Base-by-base conservation (phyloP, 64 coral and sea anemone species). In the Pocillopora verrucosa region DNA sequence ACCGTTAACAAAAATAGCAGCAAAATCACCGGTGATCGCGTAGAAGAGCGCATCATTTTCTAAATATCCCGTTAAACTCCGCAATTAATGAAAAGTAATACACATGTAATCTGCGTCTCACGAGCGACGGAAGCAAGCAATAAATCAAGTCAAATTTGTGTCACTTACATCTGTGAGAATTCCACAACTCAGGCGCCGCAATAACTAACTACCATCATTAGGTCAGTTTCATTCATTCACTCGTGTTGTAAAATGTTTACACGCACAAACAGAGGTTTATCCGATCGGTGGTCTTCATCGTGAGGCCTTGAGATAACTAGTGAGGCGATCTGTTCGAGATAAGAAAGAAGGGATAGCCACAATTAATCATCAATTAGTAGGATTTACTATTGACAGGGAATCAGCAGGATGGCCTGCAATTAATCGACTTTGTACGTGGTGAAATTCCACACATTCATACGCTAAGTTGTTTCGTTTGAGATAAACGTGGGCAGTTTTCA, bases 1-100 rank as follows among this genome's bases (percentile, higher is more conserved):
- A 84, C 19, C 78, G 62, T 85, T 84, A 77, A 85, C 65, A 93
- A 93, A 93, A 89, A 77, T 22, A 93, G 11, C 57, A 85, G 45
- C 38, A 85, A 58, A 56, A 68, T 65, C 3, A 65, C 65, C 19
- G 63, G 56, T 20, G 72, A 30, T 13, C 82, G 82, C 13, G 82
- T 37, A 68, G 10, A 85, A 26, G 64, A 56, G 62, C 80, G 56
- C 12, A 65, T 65, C 82, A 70, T 72, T 56, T 85, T 72, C 63
- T 24, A 51, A 51, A 51, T 51, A 51, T 3, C 41, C 20, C 4
- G 16, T 0, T 37, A 68, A 62, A 35, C 37, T 22, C 20, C 9
- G 64, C 37, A 85, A 72, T 85, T 85, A 85, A 38, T 38, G 38
- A 58, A 60, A 85, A 36, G 37, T 22, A 85, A n/a, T 10, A 12